Evolutionary conservation across 2,797 vertebrate species (phyloP).

Genomic region (Sebastes cheni): DNA sequence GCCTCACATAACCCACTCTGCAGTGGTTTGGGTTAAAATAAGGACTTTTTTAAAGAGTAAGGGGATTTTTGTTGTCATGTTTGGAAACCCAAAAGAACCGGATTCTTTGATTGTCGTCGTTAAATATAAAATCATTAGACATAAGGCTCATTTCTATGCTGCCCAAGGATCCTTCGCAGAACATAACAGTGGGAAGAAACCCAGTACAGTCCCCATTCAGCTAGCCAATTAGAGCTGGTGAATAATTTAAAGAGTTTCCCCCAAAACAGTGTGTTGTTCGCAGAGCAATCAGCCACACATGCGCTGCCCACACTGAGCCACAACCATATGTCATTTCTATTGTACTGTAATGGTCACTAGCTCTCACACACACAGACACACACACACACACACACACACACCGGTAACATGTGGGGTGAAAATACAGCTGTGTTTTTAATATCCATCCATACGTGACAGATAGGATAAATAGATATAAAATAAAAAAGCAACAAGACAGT

Average conservation of each 20-base stretch:
- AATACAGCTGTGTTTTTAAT: conserved; percentile 1
- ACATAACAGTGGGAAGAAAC: conserved; percentile 41
- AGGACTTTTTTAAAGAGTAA: background rate
- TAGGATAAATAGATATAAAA: background rate
- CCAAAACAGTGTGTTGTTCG: conserved; percentile 47
- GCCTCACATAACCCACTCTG: background rate
- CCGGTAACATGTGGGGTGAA: background rate
- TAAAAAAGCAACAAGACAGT: conserved; percentile 4
- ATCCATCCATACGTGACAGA: background rate
- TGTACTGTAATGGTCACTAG: background rate
- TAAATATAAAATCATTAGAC: background rate
- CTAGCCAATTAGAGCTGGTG: conserved; percentile 64
- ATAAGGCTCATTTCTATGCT: conserved; percentile 1
- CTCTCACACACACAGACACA: background rate
- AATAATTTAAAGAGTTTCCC: conserved; percentile 74
- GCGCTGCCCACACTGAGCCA: background rate
- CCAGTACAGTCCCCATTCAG: conserved; percentile 51
- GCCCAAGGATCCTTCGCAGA: conserved; percentile 10
- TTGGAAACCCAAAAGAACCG: background rate
- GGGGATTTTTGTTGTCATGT: background rate
- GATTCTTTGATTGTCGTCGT: background rate
- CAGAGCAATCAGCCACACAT: conserved; percentile 39
- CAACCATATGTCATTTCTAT: conserved; percentile 5
- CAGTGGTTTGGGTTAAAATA: background rate
- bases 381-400: background rate